A percentile compares a stretch with the other conserved stretches of the same genome.
Conservation (phyloP, 2,888 invertebrate genomes). For the Lepidochrysops patricia region DNA sequence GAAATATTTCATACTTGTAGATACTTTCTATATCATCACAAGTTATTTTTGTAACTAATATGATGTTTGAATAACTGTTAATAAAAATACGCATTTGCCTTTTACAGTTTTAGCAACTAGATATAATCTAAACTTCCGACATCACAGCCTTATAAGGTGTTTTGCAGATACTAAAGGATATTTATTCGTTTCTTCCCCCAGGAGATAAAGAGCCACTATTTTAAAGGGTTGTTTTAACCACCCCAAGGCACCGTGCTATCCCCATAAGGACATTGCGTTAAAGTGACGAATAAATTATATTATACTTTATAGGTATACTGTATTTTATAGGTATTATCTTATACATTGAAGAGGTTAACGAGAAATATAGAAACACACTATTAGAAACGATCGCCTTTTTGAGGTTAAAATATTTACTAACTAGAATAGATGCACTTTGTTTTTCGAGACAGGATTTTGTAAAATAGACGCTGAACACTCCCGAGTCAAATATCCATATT, state of each 20-base stretch:
- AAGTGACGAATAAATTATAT: slow-evolving; percentile 10
- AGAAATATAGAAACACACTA: neutral
- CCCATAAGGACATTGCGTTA: slow-evolving; percentile 17
- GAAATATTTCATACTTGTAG: too few relatives aligned
- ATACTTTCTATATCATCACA: too few relatives aligned
- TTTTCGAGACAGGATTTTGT: too few relatives aligned
- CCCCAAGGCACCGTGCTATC: slow-evolving; percentile 27
- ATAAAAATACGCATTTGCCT: too few relatives aligned
- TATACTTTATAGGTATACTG: neutral
- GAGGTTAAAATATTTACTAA: too few relatives aligned
- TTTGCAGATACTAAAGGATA: slow-evolving; percentile 69
- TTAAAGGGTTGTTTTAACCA: slow-evolving; percentile 61
- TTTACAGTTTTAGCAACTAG: too few relatives aligned
- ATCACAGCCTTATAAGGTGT: slow-evolving; percentile 64
- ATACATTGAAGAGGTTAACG: neutral
- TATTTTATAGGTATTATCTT: too few relatives aligned
- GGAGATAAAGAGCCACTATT: slow-evolving; percentile 49
- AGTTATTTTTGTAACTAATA: too few relatives aligned
- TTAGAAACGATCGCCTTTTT: too few relatives aligned
- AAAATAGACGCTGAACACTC: too few relatives aligned
- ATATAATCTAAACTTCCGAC: slow-evolving; percentile 25
- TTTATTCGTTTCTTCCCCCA: slow-evolving; percentile 43
- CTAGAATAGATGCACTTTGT: too few relatives aligned
- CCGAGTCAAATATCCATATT: neutral
- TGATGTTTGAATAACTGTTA: too few relatives aligned